A percentile compares a stretch with the other conserved stretches of the same genome.
phyloP scores from a whole-genome alignment of 2,888 invertebrate genomes.

The Thelaira solivaga region DNA sequence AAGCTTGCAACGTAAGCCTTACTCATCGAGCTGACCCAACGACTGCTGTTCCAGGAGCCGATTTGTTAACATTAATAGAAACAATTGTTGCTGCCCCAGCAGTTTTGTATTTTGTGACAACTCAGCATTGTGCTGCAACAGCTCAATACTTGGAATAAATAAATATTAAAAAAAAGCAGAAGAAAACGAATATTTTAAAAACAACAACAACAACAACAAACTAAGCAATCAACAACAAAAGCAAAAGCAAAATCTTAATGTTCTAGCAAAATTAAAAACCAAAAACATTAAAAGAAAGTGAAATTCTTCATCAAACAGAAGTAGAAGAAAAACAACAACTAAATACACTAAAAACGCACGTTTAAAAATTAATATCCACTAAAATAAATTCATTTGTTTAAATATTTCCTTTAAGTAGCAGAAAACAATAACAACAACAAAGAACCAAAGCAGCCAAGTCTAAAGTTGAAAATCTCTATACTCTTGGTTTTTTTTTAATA shows the following conservation, averaged over 20 bases:
- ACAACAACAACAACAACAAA: conserved; percentile 5
- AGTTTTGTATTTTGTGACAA: conserved; percentile 24
- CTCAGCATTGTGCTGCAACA: conserved; percentile 18
- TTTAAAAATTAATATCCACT: no score
- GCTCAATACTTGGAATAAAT: conserved; percentile 38
- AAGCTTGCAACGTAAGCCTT: conserved; percentile 16
- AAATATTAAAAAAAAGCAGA: background rate
- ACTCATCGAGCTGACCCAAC: conserved; percentile 13
- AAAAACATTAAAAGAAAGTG: background rate
- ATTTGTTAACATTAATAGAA: conserved; percentile 18
- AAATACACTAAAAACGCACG: no score
- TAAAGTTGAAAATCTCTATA: background rate
- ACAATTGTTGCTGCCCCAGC: conserved; percentile 28
- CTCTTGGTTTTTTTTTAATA: background rate
- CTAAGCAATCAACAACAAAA: conserved; percentile 2
- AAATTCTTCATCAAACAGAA: background rate
- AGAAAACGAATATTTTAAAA: conserved; percentile 9
- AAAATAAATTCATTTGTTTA: background rate
- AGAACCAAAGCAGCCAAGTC: background rate
- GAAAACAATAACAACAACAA: no score
- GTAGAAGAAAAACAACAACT: background rate
- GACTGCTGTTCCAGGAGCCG: conserved; percentile 30
- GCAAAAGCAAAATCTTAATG: background rate
- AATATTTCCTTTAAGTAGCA: no score
- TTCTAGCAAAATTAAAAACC: conserved; percentile 22